Evolutionary conservation across 2,113 vertebrate genomes (phyloP), one percentile per base, ranked within the genome.

Genomic region (Pelobates fuscus): DNA sequence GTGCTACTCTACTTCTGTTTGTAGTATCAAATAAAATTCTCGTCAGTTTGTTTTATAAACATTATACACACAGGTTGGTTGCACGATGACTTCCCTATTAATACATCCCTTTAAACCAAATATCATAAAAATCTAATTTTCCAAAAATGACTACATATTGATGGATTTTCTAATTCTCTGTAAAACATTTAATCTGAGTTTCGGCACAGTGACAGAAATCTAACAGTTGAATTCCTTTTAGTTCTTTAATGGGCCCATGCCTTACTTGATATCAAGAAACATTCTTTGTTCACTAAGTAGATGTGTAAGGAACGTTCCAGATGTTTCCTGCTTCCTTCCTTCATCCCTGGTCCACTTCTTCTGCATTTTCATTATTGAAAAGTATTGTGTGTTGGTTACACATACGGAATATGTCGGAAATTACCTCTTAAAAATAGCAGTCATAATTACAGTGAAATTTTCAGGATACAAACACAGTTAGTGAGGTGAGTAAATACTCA

Each of bases 291-390:
- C 7, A 21, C 12, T 17, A 14, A 61, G 15, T 12, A 59, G 37
- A 58, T 58, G 15, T 25, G 30, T 23, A 71, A 14, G 25, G 57
- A 57, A 71, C 26, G 46, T 30, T 41, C 41, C 54, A 30, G 10
- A 15, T 8, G 24, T 61, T 71, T 71, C 69, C 69, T 61, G 69
- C 57, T 61, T 71, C 69, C 69, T 71, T 71, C 57, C 69, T 29
- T 27, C n/a, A 20, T 58, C 69, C 32, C 41, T 29, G 24, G 58
- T 71, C 37, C 57, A 25, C 17, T 32, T 61, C 69, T 61, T 71
- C 29, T 61, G 23, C 57, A 59, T 44, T 26, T 26, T 71, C 69
- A 44, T 71, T 5, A 46, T 8, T 3, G 2, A 37, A 25, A n/a
- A 49, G n/a, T 23, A 5, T 49, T n/a, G 27, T 27, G 52, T 55